These are phyloP conservation scores for Laothoe populi DNA, from an alignment of 2,888 invertebrate genomes.

Conservation along the genomic window DNA sequence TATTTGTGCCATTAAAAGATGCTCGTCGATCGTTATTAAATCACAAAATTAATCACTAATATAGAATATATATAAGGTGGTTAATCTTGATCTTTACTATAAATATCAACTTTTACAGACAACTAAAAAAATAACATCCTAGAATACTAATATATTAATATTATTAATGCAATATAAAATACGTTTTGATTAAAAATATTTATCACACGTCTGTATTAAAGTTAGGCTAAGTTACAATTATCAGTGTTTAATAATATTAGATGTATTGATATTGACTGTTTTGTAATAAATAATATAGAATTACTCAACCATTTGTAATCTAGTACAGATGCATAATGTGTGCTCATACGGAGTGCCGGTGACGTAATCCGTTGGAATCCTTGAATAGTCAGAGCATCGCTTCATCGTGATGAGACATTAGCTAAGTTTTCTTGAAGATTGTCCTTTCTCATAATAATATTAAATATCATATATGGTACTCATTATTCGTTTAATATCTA, in stretches of 20 bases:
- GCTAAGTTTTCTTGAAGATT: slow-evolving; percentile 9
- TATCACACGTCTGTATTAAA: not conserved
- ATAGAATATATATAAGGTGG: slow-evolving; percentile 4
- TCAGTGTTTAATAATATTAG: not conserved
- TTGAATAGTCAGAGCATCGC: slow-evolving; percentile 8
- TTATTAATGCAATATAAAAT: not conserved
- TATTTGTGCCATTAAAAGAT: not conserved
- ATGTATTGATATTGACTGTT: not conserved
- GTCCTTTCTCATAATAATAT: not conserved
- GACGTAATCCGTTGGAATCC: slow-evolving; percentile 14
- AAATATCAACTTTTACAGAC: slow-evolving; percentile 4
- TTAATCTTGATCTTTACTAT: slow-evolving; percentile 6
- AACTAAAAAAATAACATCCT: not conserved
- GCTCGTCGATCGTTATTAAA: not conserved
- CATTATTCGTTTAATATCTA: no score
- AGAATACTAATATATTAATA: not conserved
- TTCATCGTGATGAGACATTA: slow-evolving; percentile 5
- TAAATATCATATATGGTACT: not conserved
- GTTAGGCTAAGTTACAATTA: not conserved
- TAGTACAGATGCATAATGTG: slow-evolving; percentile 1
- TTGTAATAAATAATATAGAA: slow-evolving; percentile 1
- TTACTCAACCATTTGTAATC: slow-evolving; percentile 3
- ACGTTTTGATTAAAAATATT: not conserved
- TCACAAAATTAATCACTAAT: not conserved
- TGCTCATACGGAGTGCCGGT: slow-evolving; percentile 5